phyloP scores from a whole-genome alignment of 2,888 invertebrate species.

The Trachelus tabidus region DNA sequence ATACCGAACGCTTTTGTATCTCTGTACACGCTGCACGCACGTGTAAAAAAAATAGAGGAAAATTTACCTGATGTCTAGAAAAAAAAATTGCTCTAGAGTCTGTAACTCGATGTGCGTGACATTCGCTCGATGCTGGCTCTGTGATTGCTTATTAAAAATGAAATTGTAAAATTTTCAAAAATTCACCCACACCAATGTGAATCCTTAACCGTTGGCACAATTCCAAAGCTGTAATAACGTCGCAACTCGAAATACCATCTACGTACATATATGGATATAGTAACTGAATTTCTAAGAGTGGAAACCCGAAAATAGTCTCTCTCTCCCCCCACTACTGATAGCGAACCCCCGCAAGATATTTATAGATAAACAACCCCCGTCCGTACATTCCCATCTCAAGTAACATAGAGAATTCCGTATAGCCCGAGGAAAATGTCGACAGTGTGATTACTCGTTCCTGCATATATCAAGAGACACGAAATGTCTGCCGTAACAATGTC shows the following conservation, averaged over 20 bases:
- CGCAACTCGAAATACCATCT: not conserved
- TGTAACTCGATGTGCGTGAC: not conserved
- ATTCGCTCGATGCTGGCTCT: not conserved
- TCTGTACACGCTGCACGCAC: not conserved
- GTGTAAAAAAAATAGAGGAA: not conserved
- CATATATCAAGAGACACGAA: not conserved
- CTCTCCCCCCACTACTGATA: not conserved
- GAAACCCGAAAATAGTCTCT: not conserved
- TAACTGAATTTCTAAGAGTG: not conserved
- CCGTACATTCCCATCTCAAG: not conserved
- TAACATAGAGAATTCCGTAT: not conserved
- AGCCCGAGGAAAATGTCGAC: not conserved
- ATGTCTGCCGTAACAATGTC: not conserved
- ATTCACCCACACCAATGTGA: not conserved
- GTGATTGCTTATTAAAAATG: not conserved
- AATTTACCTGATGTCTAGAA: not conserved
- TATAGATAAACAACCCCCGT: not conserved
- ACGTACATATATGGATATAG: not conserved
- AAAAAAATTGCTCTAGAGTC: not conserved
- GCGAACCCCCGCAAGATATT: not conserved
- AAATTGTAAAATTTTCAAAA: not conserved
- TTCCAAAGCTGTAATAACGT: not conserved
- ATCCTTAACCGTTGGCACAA: not conserved
- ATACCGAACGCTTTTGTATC: not conserved
- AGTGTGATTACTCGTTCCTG: not conserved